phyloP scores from a whole-genome alignment of 1,140 invertebrate genomes.

The Zaprionus africanus region DNA sequence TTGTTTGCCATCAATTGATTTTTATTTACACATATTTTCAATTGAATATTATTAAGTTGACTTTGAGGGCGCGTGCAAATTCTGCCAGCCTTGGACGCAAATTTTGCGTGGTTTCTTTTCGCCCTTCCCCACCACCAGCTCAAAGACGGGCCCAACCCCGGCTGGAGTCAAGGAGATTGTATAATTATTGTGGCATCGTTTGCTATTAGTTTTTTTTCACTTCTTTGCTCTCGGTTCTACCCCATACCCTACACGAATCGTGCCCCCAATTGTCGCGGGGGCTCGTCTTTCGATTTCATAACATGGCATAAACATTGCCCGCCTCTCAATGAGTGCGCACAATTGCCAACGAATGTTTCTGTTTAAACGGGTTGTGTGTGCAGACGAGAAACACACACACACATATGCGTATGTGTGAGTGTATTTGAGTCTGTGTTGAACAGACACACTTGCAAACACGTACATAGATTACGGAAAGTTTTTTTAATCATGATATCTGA shows the following conservation, averaged over 20 bases:
- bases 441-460: not conserved
- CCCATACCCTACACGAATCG: constrained; percentile 28
- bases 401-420: not conserved
- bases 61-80: constrained; percentile 81
- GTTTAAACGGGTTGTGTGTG: constrained; percentile 28
- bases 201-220: constrained; percentile 42
- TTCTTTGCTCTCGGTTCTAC: constrained; percentile 19
- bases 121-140: not conserved
- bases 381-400: constrained; percentile 3
- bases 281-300: constrained; percentile 74
- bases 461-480: constrained; percentile 62
- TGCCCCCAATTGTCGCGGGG: constrained; percentile 55
- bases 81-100: constrained; percentile 63
- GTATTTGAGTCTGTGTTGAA: not conserved
- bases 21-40: constrained; percentile 81
- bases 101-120: constrained; percentile 52
- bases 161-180: constrained; percentile 16
- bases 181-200: constrained; percentile 31
- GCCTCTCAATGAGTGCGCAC: constrained; percentile 60
- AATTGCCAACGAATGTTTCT: constrained; percentile 54
- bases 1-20: constrained; percentile 62
- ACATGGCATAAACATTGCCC: constrained; percentile 62
- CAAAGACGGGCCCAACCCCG: not conserved
- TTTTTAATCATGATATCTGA: constrained; percentile 59
- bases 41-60: constrained; percentile 81